Evolutionary conservation across 2,888 invertebrate species (phyloP), one percentile per base, ranked within the genome.

Genomic region (Gibbula magus): DNA sequence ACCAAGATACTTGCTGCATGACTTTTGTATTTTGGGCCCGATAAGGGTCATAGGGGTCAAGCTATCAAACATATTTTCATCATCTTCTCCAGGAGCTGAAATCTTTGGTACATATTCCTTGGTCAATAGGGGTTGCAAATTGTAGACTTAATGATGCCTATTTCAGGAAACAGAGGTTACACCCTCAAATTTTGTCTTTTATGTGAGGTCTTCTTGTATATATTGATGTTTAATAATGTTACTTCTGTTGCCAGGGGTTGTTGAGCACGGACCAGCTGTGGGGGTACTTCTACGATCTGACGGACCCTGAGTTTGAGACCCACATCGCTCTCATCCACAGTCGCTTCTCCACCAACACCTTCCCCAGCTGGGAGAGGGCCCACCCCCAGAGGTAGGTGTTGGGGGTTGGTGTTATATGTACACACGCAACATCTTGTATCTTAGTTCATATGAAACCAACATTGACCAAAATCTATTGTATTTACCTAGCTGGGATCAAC

Each of bases 321-420:
- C 98, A 99, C 93, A 93, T 99, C 93, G 98, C 99, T 61, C 93
- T 99, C 92, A 98, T 99, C 8, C 99, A 99, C 93, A 99, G 99
- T 56, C 95, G 99, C 86, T 99, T 99, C 94, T 99, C 99, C 18
- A 99, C 99, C 85, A 99, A 99, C 94, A 99, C 99, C 35, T 99
- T 99, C 93, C 99, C 99, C 20, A 98, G 97, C 92, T 99, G 99
- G 99, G 99, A 99, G 93, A 95, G 99, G 89, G 99, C 99, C 22
- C 99, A 99, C 94, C 99, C 99, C 18, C 94, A 99, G 90, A 96
- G 99, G 96, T 97, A 92, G 61, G 78, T 25, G n/a, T 22, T 10
- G 4, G 7, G 20, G 16, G 4, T 16, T 10, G 1, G 4, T 10
- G 13, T 45, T 45, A 13, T 45, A 5, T 45, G n/a, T n/a, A n/a